These are phyloP conservation scores for Melanogrammus aeglefinus DNA, from an alignment of 2,797 vertebrate species.

Conservation along the genomic window DNA sequence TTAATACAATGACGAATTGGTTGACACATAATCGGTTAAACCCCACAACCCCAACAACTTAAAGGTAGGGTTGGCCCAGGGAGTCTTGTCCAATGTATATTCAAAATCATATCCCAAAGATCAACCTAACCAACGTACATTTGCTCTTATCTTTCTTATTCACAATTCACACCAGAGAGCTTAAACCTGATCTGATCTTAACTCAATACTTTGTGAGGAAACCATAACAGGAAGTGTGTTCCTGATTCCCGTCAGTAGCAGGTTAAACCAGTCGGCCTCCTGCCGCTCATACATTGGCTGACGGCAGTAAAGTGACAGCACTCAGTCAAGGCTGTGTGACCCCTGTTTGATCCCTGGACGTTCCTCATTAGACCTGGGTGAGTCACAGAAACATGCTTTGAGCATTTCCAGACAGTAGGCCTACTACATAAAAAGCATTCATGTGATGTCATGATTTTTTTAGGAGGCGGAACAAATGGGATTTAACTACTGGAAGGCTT, in stretches of 20 bases:
- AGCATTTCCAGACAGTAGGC: constrained; percentile 2
- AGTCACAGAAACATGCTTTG: neutral
- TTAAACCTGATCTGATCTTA: neutral
- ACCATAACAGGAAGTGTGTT: neutral
- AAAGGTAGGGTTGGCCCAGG: neutral
- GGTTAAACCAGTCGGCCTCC: neutral
- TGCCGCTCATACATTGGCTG: neutral
- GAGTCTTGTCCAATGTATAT: neutral
- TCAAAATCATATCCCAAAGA: too few relatives aligned
- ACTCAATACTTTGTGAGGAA: neutral
- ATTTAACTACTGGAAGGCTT: constrained; percentile 2
- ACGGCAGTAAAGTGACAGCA: neutral
- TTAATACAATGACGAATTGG: neutral
- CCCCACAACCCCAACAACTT: neutral
- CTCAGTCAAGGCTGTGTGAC: neutral
- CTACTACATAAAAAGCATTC: constrained; percentile 6
- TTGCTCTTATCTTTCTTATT: neutral
- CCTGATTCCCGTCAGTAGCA: neutral
- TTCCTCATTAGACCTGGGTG: neutral
- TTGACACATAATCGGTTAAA: neutral
- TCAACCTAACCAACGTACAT: neutral
- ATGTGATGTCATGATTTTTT: constrained; percentile 3
- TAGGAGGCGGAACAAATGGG: neutral
- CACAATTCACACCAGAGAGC: neutral
- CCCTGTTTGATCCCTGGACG: neutral